These are phyloP conservation scores for Montipora sp. DNA, from an alignment of 64 coral and sea anemone genomes.

Conservation along the genomic window DNA sequence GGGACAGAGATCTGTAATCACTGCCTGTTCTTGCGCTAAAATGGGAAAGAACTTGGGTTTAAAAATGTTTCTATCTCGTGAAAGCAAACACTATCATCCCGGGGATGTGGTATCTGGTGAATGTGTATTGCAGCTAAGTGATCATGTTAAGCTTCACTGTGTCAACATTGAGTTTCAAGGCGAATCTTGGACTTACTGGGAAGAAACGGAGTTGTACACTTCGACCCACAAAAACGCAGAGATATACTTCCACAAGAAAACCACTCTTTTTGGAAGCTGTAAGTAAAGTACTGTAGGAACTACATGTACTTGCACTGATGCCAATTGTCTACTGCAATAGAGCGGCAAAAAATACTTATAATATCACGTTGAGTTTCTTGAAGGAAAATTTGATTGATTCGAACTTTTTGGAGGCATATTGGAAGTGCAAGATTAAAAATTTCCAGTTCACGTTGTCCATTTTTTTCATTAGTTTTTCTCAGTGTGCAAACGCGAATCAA, in stretches of 20 bases:
- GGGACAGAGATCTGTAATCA: not conserved
- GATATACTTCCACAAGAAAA: slow-evolving; percentile 92
- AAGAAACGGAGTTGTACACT: slow-evolving; percentile 82
- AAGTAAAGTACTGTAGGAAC: slow-evolving; percentile 35
- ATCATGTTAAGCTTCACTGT: slow-evolving; percentile 80
- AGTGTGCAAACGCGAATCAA: no score
- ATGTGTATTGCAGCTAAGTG: slow-evolving; percentile 72
- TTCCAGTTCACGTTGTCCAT: no score
- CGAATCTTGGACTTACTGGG: slow-evolving; percentile 83
- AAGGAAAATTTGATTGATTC: not conserved
- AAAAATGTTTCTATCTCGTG: slow-evolving; percentile 56
- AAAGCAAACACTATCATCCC: slow-evolving; percentile 81
- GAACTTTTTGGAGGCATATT: not conserved
- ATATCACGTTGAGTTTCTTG: not conserved
- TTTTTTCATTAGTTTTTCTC: no score
- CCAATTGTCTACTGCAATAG: not conserved
- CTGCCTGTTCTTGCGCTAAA: not conserved
- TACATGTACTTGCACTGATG: no score
- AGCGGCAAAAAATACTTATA: not conserved
- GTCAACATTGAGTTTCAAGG: slow-evolving; percentile 83
- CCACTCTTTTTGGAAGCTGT: slow-evolving; percentile 73
- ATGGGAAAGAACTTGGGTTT: slow-evolving; percentile 74
- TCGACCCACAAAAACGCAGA: slow-evolving; percentile 87
- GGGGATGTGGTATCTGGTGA: slow-evolving; percentile 80
- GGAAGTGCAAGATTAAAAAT: no score